Conservation (phyloP, 1,140 invertebrate genomes). For the Phymastichus coffea region DNA sequence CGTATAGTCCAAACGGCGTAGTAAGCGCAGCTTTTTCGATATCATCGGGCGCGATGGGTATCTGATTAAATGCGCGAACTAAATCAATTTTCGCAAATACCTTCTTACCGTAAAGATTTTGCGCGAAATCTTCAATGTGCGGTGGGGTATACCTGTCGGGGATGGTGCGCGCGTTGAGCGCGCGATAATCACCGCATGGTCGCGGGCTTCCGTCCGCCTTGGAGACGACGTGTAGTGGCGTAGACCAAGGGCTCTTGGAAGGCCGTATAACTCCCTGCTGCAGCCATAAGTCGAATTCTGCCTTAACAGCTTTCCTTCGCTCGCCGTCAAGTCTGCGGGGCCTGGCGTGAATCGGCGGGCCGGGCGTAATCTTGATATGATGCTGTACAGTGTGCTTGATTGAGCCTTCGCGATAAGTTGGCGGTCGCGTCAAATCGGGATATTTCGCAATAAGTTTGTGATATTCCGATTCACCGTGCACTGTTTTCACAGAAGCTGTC, state of each 20-base stretch:
- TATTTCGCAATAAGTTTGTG: conserved; percentile 31
- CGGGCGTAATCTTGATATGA: conserved; percentile 35
- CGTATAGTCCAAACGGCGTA: not conserved
- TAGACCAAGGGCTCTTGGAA: conserved; percentile 46
- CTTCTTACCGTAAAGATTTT: not conserved
- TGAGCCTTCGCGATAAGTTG: not conserved
- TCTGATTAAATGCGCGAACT: too few relatives aligned
- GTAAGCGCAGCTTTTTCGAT: too few relatives aligned
- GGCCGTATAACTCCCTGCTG: conserved; percentile 30
- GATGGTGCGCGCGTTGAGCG: too few relatives aligned
- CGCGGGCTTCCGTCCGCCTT: conserved; percentile 49
- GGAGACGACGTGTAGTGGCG: conserved; percentile 49
- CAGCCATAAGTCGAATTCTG: conserved; percentile 27
- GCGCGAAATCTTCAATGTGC: too few relatives aligned
- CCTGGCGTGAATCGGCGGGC: conserved; percentile 45
- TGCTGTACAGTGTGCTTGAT: conserved; percentile 27
- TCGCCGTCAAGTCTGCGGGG: conserved; percentile 32
- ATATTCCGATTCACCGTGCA: conserved; percentile 16
- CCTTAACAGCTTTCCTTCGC: not conserved
- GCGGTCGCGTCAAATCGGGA: conserved; percentile 36
- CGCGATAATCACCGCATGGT: too few relatives aligned
- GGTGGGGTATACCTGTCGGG: too few relatives aligned
- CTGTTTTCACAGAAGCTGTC: not conserved
- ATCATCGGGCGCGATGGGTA: too few relatives aligned
- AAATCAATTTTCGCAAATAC: conserved; percentile 51